phyloP scores from a whole-genome alignment of 2,797 vertebrate species.

The Scolopax rusticola region DNA sequence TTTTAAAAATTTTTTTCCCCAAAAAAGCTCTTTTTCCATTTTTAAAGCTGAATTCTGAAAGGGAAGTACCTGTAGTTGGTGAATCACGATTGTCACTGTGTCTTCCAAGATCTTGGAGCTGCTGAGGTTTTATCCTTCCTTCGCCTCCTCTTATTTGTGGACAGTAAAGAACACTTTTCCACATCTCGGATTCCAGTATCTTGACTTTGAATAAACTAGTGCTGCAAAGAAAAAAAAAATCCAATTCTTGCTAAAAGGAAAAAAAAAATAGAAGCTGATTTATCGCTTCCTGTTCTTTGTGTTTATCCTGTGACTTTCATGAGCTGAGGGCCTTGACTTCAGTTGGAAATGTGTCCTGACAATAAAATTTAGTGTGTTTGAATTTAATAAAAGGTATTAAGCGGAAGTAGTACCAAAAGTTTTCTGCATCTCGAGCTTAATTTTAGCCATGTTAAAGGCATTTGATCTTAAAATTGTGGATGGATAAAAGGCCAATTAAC shows the following conservation, averaged over 20 bases:
- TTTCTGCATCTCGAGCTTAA: background rate
- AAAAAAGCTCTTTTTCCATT: background rate
- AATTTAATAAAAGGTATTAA: background rate
- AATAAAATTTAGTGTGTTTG: accelerated
- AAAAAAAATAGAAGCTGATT: background rate
- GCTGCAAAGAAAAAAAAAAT: background rate
- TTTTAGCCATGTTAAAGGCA: background rate
- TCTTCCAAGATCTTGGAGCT: background rate
- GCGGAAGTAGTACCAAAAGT: background rate
- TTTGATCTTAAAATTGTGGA: background rate
- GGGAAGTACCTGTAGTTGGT: background rate
- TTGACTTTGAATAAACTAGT: background rate
- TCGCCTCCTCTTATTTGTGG: background rate
- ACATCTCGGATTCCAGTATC: background rate
- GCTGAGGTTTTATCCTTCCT: background rate
- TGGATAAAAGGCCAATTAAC: background rate
- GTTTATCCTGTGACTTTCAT: background rate
- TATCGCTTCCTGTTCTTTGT: background rate
- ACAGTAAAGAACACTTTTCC: background rate
- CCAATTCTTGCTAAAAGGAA: background rate
- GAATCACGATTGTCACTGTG: background rate
- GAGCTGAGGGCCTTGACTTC: background rate
- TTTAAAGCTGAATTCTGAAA: background rate
- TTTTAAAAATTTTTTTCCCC: background rate
- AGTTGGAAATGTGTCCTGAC: background rate